phyloP scores from a whole-genome alignment of 2,113 vertebrate species.

The Setophaga coronata region DNA sequence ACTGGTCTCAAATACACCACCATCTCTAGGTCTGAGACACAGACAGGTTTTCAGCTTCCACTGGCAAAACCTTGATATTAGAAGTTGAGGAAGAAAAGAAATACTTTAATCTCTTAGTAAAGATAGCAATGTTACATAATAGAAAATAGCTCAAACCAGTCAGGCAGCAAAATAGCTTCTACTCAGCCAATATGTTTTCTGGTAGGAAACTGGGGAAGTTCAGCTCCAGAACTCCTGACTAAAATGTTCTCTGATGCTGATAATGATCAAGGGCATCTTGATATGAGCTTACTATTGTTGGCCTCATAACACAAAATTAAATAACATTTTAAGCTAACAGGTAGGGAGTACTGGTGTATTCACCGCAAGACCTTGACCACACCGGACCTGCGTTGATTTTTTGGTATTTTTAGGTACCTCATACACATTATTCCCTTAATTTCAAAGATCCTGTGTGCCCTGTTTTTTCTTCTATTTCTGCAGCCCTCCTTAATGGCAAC shows the following conservation, averaged over 20 bases:
- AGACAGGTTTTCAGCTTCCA: background rate
- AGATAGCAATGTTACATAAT: background rate
- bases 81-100: background rate
- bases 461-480: background rate
- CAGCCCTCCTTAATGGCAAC: background rate
- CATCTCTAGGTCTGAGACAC: background rate
- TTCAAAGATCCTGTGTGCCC: background rate
- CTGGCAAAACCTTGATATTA: background rate
- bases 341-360: background rate
- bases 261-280: background rate
- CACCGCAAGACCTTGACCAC: background rate
- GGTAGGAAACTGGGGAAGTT: background rate
- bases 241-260: background rate
- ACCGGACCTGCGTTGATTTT: background rate
- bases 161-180: background rate
- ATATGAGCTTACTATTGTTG: background rate
- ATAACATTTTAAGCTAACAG: background rate
- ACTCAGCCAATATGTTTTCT: background rate
- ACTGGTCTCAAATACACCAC: accelerated
- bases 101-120: background rate
- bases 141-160: background rate
- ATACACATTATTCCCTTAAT: background rate
- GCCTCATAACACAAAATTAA: background rate
- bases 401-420: background rate
- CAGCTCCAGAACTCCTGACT: background rate